phyloP scores from a whole-genome alignment of 2,797 vertebrate genomes.

The Poeciliopsis gracilis region DNA sequence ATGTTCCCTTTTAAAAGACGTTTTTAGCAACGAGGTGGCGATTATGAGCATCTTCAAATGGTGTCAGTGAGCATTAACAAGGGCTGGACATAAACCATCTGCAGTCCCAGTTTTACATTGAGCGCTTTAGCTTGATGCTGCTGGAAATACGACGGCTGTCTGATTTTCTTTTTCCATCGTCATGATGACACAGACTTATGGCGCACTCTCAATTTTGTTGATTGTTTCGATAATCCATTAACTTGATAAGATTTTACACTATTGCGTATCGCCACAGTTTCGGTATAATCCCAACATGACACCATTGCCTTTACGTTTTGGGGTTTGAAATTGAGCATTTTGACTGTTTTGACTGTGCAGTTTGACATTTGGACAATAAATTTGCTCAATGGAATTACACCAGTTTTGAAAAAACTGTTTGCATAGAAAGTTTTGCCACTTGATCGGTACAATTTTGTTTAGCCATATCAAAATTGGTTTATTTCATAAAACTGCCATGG shows the following conservation, averaged over 20 bases:
- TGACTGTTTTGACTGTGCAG: background rate
- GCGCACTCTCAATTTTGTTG: background rate
- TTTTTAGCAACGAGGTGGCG: background rate
- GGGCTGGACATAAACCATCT: conserved; percentile 12
- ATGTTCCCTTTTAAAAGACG: background rate
- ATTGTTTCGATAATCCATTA: background rate
- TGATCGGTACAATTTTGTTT: too few relatives aligned
- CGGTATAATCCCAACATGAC: too few relatives aligned
- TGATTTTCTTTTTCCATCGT: background rate
- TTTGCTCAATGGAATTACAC: too few relatives aligned
- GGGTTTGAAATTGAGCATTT: background rate
- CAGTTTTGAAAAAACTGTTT: too few relatives aligned
- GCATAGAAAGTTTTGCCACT: too few relatives aligned
- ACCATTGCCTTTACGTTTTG: background rate
- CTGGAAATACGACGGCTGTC: background rate
- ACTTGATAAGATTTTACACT: background rate
- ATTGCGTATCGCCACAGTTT: background rate
- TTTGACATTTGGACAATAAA: too few relatives aligned
- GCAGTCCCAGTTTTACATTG: background rate
- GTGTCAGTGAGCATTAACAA: background rate
- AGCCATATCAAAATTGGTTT: too few relatives aligned
- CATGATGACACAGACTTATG: background rate
- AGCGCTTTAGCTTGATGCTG: background rate
- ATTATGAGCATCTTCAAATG: background rate
- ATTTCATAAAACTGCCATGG: too few relatives aligned